A percentile compares a stretch with the other conserved stretches of the same genome.
These are phyloP conservation scores for Elachura formosa DNA, from an alignment of 2,113 vertebrate genomes.

Conservation along the genomic window DNA sequence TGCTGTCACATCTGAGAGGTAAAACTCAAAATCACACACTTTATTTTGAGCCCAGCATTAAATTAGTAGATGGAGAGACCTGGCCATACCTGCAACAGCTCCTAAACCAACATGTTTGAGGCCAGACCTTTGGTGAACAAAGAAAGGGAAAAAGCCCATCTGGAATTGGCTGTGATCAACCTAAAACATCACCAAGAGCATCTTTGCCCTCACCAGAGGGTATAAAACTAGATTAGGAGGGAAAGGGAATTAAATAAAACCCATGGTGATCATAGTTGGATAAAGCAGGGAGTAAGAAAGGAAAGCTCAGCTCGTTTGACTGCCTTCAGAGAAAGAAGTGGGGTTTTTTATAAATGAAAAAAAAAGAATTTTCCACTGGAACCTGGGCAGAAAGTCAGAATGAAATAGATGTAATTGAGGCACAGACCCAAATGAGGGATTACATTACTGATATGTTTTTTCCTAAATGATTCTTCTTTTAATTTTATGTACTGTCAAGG, in stretches of 20 bases:
- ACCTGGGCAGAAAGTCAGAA: constrained; percentile 66
- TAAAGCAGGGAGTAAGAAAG: background rate
- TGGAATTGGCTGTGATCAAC: background rate
- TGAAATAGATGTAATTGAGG: constrained; percentile 61
- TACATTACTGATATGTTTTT: constrained; percentile 22
- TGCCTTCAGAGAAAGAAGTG: constrained; percentile 37
- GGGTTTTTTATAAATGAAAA: background rate
- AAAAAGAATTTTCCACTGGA: constrained; percentile 52
- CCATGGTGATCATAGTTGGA: background rate
- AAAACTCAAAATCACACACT: background rate
- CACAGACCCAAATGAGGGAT: constrained; percentile 48
- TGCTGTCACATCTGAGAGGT: background rate
- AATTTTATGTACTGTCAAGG: constrained; percentile 42
- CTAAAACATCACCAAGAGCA: background rate
- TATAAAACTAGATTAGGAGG: background rate
- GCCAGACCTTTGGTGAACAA: background rate
- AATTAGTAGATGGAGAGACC: background rate
- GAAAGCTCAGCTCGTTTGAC: background rate
- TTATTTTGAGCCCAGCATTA: background rate
- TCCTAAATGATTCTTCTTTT: constrained; percentile 33
- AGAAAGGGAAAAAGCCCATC: background rate
- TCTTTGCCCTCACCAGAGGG: background rate
- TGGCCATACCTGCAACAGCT: background rate
- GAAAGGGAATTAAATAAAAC: background rate
- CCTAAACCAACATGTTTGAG: rapidly evolving